phyloP scores from a whole-genome alignment of 2,888 invertebrate genomes.

The Phymatocera aterrima region DNA sequence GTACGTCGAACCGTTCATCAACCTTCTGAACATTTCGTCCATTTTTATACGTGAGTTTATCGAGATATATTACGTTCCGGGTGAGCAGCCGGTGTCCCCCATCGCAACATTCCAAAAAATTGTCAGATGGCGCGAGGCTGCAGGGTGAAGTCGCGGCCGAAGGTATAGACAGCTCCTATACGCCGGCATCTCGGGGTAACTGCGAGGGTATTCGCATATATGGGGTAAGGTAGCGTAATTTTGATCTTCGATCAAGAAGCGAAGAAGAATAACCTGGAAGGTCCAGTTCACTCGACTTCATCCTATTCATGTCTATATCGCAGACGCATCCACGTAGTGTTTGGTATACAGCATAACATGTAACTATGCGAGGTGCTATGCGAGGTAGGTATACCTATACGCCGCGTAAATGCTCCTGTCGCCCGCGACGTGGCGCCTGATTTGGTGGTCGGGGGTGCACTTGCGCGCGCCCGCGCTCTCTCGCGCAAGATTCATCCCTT shows the following conservation, averaged over 20 bases:
- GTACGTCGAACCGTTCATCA: too few species aligned
- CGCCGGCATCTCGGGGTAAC: slow-evolving; percentile 3
- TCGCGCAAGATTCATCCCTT: slow-evolving; percentile 50
- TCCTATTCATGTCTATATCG: neutral
- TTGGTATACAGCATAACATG: neutral
- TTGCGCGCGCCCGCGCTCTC: slow-evolving; percentile 53
- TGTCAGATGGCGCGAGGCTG: slow-evolving; percentile 35
- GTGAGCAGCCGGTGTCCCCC: neutral
- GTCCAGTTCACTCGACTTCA: too few species aligned
- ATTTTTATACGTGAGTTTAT: too few species aligned
- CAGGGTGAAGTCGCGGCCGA: neutral
- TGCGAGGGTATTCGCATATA: neutral
- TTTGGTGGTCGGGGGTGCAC: slow-evolving; percentile 33
- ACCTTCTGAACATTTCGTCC: too few species aligned
- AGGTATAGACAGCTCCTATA: neutral
- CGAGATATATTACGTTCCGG: neutral
- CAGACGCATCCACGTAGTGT: neutral
- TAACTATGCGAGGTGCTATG: too few species aligned
- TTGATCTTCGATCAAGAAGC: too few species aligned
- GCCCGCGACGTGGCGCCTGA: slow-evolving; percentile 49
- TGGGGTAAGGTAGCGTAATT: neutral
- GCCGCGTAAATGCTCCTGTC: neutral
- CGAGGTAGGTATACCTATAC: neutral
- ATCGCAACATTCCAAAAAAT: neutral
- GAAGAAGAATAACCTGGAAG: too few species aligned